Conservation (phyloP, 2,888 invertebrate genomes). For the Parnassius apollo region DNA sequence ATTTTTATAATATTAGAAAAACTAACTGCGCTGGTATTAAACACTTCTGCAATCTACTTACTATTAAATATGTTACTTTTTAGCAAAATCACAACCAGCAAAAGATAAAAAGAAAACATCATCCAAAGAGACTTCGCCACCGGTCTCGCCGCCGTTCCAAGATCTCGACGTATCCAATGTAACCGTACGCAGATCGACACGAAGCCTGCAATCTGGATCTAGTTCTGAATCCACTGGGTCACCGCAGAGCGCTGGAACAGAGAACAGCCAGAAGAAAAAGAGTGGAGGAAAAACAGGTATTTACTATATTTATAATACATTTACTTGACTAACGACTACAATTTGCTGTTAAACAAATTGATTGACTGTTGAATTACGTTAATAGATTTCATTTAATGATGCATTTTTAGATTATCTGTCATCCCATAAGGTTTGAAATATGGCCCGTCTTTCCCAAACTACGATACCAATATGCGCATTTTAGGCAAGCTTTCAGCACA, state of each 20-base stretch:
- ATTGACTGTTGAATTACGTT: no score
- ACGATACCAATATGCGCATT: no score
- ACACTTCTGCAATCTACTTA: no score
- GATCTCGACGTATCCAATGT: slow-evolving; percentile 59
- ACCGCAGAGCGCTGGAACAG: slow-evolving; percentile 37
- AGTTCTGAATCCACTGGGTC: slow-evolving; percentile 47
- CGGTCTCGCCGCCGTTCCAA: slow-evolving; percentile 34
- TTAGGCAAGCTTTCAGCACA: no score
- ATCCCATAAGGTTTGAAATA: no score
- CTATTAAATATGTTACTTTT: no score
- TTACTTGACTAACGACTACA: no score
- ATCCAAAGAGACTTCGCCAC: slow-evolving; percentile 22
- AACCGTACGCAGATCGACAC: slow-evolving; percentile 50
- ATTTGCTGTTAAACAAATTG: neutral
- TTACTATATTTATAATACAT: neutral
- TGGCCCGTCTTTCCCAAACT: no score
- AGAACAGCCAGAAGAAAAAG: slow-evolving; percentile 36
- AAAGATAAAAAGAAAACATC: slow-evolving; percentile 27
- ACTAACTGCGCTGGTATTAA: no score
- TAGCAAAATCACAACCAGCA: slow-evolving; percentile 27
- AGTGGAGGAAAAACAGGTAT: slow-evolving; percentile 34
- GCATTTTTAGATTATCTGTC: no score
- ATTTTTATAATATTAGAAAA: no score
- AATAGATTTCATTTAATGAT: no score
- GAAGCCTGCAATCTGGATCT: slow-evolving; percentile 45